A percentile compares a stretch with the other conserved stretches of the same genome.
Evolutionary conservation across 1,140 invertebrate genomes (phyloP).

Genomic region (Lanistes nyassanus): DNA sequence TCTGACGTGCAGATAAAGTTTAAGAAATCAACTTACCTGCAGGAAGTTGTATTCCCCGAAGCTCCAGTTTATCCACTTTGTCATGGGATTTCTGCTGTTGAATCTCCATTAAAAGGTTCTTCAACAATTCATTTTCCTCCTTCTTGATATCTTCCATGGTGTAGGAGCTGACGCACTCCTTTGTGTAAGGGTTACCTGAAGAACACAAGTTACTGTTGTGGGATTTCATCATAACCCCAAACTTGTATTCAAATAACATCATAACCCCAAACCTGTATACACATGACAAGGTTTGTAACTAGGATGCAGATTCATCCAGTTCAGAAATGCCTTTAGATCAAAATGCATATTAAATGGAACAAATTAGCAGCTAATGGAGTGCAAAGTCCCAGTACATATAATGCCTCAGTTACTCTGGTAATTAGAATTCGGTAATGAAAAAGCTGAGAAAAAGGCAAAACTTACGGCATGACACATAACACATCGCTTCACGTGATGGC

Average conservation of each 20-base stretch:
- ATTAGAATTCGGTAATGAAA: no score
- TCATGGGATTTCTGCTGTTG: not conserved
- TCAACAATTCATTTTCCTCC: slow-evolving; percentile 30
- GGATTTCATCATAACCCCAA: no score
- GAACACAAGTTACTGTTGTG: slow-evolving; percentile 12
- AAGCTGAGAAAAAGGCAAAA: not conserved
- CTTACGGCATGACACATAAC: slow-evolving; percentile 88
- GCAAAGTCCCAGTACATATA: no score
- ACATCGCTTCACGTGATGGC: slow-evolving; percentile 79
- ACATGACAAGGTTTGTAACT: no score
- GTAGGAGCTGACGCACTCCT: slow-evolving; percentile 39
- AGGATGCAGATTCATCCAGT: no score
- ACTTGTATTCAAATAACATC: no score
- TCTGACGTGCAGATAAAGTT: no score
- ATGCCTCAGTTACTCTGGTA: no score
- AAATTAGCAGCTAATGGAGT: no score
- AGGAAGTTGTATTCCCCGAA: slow-evolving; percentile 35
- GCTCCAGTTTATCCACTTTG: not conserved
- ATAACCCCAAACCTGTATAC: no score
- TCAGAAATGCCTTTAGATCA: no score
- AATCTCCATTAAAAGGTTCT: slow-evolving; percentile 27
- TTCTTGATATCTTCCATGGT: slow-evolving; percentile 23
- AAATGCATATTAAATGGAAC: no score
- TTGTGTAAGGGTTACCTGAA: slow-evolving; percentile 34
- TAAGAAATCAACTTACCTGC: slow-evolving; percentile 24